phyloP scores from a whole-genome alignment of 2,797 vertebrate genomes.

The Danio aesculapii region DNA sequence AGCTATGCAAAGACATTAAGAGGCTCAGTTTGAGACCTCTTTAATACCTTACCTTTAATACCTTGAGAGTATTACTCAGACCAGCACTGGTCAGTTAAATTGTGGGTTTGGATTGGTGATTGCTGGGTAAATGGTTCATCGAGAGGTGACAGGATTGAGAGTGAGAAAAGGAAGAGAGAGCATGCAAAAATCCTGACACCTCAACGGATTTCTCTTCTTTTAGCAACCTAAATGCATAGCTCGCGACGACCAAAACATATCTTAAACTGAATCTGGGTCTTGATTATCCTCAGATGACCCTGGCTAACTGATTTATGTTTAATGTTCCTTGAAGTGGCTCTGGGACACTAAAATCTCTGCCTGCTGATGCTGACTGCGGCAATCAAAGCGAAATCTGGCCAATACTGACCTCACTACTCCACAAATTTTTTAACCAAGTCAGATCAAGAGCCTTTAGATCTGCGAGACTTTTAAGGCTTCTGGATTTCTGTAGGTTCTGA shows the following conservation, averaged over 20 bases:
- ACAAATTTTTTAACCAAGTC: slow-evolving; percentile 37
- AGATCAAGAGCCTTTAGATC: slow-evolving; percentile 38
- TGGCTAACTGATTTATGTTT: slow-evolving; percentile 39
- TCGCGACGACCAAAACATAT: not conserved
- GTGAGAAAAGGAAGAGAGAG: slow-evolving; percentile 13
- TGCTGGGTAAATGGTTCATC: slow-evolving; percentile 12
- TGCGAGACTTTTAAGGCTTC: slow-evolving; percentile 20
- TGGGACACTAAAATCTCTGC: slow-evolving; percentile 20
- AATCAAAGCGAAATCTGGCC: slow-evolving; percentile 25
- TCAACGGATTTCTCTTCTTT: not conserved
- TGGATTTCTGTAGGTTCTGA: slow-evolving; percentile 41
- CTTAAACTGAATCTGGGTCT: slow-evolving; percentile 4
- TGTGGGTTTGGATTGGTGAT: slow-evolving; percentile 30
- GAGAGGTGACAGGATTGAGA: slow-evolving; percentile 33
- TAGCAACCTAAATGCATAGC: not conserved
- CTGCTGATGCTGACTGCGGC: slow-evolving; percentile 14
- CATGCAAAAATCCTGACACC: not conserved
- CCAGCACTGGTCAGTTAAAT: slow-evolving; percentile 37
- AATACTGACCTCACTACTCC: slow-evolving; percentile 31
- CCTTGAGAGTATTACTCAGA: slow-evolving; percentile 36
- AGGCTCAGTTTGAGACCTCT: slow-evolving; percentile 41
- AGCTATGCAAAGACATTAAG: slow-evolving; percentile 47
- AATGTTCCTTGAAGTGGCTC: slow-evolving; percentile 42
- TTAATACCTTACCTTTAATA: slow-evolving; percentile 43
- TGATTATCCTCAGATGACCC: slow-evolving; percentile 42